phyloP scores from a whole-genome alignment of 2,797 vertebrate genomes.

The Hypotaenidia okinawae region DNA sequence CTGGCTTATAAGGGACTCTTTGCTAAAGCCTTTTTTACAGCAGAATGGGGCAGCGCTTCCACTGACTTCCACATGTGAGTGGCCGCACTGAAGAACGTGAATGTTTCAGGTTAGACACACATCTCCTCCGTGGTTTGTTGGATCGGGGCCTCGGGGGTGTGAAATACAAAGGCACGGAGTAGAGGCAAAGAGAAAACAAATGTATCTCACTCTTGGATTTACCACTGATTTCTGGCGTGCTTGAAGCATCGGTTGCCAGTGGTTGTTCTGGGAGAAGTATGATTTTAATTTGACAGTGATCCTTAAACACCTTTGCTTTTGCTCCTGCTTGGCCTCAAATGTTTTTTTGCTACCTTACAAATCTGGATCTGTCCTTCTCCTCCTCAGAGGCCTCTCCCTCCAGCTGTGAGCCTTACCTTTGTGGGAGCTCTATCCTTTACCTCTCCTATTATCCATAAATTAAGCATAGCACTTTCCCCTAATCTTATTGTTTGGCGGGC shows the following conservation, averaged over 20 bases:
- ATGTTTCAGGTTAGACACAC: neutral
- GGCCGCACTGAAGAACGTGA: neutral
- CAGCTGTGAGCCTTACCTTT: constrained; percentile 70
- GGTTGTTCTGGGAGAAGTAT: neutral
- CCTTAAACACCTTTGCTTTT: constrained; percentile 36
- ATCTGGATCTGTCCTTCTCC: constrained; percentile 27
- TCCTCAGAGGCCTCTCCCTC: constrained; percentile 59
- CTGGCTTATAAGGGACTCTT: neutral
- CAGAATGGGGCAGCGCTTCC: neutral
- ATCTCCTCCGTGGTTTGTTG: neutral
- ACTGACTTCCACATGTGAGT: neutral
- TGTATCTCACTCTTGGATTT: neutral
- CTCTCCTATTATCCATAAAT: constrained; percentile 68
- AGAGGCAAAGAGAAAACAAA: constrained; percentile 23
- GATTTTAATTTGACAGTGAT: constrained; percentile 53
- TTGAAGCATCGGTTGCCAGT: constrained; percentile 5
- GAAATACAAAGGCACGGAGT: neutral
- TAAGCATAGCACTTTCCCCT: constrained; percentile 68
- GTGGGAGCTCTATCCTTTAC: constrained; percentile 67
- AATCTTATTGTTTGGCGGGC: constrained; percentile 65
- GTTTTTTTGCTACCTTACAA: constrained; percentile 40
- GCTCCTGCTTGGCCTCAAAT: neutral
- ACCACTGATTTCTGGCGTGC: neutral
- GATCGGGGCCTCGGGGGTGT: neutral
- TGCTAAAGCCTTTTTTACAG: neutral